Percentiles rank a stretch among this genome's conserved stretches.
These are phyloP conservation scores for Pluvianellus socialis DNA, from an alignment of 2,113 vertebrate genomes.

Conservation along the genomic window DNA sequence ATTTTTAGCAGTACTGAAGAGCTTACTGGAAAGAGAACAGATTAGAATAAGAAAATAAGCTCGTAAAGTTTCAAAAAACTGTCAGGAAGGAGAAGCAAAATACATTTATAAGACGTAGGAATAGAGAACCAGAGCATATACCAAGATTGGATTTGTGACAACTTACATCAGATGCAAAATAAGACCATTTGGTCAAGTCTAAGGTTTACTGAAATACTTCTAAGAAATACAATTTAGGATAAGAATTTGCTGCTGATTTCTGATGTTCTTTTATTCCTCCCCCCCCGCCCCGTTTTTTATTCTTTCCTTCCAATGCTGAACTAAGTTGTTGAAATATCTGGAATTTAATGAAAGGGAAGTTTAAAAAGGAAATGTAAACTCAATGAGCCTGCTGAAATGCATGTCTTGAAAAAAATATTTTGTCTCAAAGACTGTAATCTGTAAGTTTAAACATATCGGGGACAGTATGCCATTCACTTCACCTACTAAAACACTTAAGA, in stretches of 20 bases:
- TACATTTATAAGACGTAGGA: neutral
- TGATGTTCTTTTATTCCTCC: neutral
- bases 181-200: neutral
- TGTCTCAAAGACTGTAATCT: neutral
- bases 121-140: neutral
- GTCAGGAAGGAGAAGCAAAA: neutral
- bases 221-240: neutral
- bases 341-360: neutral
- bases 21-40: neutral
- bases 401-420: neutral
- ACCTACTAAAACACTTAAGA: neutral
- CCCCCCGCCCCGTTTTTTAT: rapidly evolving
- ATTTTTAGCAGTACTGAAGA: neutral
- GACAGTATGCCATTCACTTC: neutral
- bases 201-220: neutral
- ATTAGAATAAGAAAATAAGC: neutral
- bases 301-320: neutral
- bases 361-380: neutral
- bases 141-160: neutral
- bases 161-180: neutral
- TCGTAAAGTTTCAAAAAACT: neutral
- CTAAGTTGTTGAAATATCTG: neutral
- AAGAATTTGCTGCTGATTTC: neutral
- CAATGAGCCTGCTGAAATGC: neutral
- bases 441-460: neutral